Conservation (phyloP, 2,113 vertebrate genomes). For the Budorcas taxicolor region DNA sequence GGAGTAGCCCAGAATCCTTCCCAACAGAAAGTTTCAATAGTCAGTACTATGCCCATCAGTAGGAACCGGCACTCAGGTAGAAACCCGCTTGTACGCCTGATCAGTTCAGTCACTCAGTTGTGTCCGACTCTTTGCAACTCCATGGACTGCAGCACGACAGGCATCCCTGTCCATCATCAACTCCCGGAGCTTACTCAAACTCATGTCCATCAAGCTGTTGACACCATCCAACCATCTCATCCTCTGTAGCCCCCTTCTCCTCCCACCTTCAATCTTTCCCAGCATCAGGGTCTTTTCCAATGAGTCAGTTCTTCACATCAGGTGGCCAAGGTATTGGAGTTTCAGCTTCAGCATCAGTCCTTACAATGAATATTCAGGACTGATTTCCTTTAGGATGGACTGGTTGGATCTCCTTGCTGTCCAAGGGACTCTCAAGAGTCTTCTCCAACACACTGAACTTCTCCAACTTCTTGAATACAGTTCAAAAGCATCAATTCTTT, state of each 20-base stretch:
- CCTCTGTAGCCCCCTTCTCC: not conserved
- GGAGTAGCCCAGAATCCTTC: not conserved
- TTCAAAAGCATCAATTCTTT: not conserved
- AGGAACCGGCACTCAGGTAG: not conserved
- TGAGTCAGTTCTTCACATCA: not conserved
- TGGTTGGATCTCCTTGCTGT: not conserved
- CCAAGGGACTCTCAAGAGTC: not conserved
- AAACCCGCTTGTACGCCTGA: not conserved
- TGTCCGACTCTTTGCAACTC: fast-evolving
- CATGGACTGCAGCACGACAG: not conserved
- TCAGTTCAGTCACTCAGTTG: not conserved
- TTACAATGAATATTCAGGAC: not conserved
- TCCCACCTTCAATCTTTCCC: not conserved
- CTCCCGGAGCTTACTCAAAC: not conserved
- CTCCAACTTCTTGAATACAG: not conserved
- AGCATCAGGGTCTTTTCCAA: not conserved
- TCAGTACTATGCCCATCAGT: not conserved
- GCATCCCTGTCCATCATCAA: not conserved
- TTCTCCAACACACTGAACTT: not conserved
- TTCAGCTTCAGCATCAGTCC: not conserved
- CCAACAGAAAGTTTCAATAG: not conserved
- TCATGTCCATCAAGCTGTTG: not conserved
- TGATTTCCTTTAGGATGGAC: not conserved
- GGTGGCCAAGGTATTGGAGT: not conserved
- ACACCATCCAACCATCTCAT: not conserved